phyloP scores from a whole-genome alignment of 1,140 invertebrate species.

The Pachyrhynchus sulphureomaculatus region DNA sequence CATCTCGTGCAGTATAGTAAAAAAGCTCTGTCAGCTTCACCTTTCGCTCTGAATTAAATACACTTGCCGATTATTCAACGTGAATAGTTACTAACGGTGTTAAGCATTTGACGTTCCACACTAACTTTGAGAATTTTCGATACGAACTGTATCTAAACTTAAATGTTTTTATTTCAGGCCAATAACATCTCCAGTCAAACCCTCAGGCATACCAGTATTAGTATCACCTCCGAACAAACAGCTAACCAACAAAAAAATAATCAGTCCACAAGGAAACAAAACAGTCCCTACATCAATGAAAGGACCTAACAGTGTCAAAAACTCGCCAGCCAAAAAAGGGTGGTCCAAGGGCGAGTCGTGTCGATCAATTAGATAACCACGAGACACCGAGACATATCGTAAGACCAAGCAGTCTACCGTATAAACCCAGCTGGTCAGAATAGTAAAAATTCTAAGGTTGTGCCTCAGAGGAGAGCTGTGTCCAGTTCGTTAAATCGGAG shows the following conservation, averaged over 20 bases:
- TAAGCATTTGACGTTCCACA: no score
- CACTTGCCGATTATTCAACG: no score
- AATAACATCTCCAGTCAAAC: slow-evolving; percentile 61
- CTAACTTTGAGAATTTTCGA: not conserved
- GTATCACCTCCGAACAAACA: slow-evolving; percentile 33
- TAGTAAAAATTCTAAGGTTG: slow-evolving; percentile 54
- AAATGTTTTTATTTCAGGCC: slow-evolving; percentile 49
- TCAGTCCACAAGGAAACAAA: slow-evolving; percentile 17
- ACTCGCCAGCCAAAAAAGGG: slow-evolving; percentile 28
- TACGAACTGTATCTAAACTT: not conserved
- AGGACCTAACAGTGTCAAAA: slow-evolving; percentile 19
- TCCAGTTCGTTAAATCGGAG: slow-evolving; percentile 58
- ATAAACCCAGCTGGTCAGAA: slow-evolving; percentile 58
- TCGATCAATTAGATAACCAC: slow-evolving; percentile 56
- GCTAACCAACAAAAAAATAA: slow-evolving; percentile 34
- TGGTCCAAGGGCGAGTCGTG: slow-evolving; percentile 56
- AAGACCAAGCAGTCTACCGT: slow-evolving; percentile 65
- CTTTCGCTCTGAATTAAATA: no score
- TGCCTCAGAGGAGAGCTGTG: slow-evolving; percentile 61
- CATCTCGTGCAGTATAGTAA: no score
- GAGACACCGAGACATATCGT: slow-evolving; percentile 52
- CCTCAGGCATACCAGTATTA: slow-evolving; percentile 50
- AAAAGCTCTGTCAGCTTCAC: no score
- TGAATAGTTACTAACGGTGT: no score
- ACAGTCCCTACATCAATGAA: not conserved